Evolutionary conservation across 2,888 invertebrate genomes (phyloP).

Genomic region (Clunio marinus): DNA sequence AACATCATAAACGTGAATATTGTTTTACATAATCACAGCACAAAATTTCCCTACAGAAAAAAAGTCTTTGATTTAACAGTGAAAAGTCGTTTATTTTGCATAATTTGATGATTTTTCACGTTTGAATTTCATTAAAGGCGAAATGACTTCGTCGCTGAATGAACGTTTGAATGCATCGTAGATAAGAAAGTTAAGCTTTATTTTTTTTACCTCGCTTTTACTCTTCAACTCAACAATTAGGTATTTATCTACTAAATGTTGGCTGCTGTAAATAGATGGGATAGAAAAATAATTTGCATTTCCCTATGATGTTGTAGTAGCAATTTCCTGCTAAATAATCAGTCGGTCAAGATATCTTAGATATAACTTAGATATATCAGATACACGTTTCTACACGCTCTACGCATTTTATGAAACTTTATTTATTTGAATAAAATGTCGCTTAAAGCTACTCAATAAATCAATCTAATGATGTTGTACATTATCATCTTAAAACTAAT

Average conservation of each 20-base stretch:
- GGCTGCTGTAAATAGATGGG: not conserved
- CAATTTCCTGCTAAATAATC: conserved; percentile 4
- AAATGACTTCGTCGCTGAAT: not conserved
- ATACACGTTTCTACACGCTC: too few species aligned
- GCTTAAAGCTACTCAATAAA: too few species aligned
- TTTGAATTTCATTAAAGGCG: conserved; percentile 10
- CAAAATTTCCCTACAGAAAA: too few species aligned
- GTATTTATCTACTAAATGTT: not conserved
- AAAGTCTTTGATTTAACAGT: not conserved
- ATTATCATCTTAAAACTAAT: too few species aligned
- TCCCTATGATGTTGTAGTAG: conserved; percentile 6
- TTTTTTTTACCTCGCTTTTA: too few species aligned
- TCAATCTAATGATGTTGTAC: too few species aligned
- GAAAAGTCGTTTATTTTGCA: not conserved
- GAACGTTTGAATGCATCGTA: conserved; percentile 1
- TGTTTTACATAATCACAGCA: too few species aligned
- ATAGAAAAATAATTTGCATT: conserved; percentile 22
- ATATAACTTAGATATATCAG: too few species aligned
- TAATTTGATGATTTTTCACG: conserved; percentile 20
- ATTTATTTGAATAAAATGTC: too few species aligned
- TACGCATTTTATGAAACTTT: not conserved
- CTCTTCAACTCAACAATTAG: not conserved
- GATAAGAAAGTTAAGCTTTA: conserved; percentile 24
- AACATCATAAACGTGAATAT: too few species aligned
- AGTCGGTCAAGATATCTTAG: not conserved